Evolutionary conservation across 2,888 invertebrate species (phyloP), one percentile per base, ranked within the genome.

Genomic region (Esperia sulphurella): DNA sequence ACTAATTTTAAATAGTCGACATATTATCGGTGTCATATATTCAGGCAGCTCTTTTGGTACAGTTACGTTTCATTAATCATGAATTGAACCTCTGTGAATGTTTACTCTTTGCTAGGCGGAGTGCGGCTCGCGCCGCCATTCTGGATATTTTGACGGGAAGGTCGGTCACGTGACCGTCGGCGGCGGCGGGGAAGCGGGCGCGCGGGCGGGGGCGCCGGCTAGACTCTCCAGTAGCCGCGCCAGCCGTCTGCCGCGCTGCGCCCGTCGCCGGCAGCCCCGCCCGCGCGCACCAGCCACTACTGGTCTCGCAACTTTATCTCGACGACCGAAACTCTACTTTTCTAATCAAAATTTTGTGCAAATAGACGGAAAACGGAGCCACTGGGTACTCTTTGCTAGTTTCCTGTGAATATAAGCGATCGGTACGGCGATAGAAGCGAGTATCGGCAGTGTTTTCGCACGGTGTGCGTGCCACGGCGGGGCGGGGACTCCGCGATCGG

Each of bases 61-160:
- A 33, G 33, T 10, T 8, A 8, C 10, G 8, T 6, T 33, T 13
- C 9, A 39, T 39, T 21, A 41, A 41, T 29, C 12, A 7, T n/a
- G 14, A 29, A 6, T 21, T 40, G 14, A 4, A 2, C 13, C 8
- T 49, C 49, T 49, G 31, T 21, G 8, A 0, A n/a, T 14, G 1
- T 7, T 8, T 33, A 30, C 5, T 83, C 75, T 78, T 58, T 84
- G 76, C 13, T 46, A 39, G 68, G 65, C 75, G 73, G 78, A 72
- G 73, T 77, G 75, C 71, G 78, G 73, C 79, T 78, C 79, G 82
- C 83, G 84, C 83, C 85, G 85, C 88, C 88, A 88, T 88, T 88
- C 88, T 89, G 91, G 92, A 92, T 94, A 94, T 94, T 94, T 93
- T 94, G 94, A 94, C 94, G 93, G 94, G 93, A 93, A 94, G 93